These are phyloP conservation scores for Cyprinodon brontotheroides DNA, from an alignment of 2,113 vertebrate genomes.

Conservation along the genomic window DNA sequence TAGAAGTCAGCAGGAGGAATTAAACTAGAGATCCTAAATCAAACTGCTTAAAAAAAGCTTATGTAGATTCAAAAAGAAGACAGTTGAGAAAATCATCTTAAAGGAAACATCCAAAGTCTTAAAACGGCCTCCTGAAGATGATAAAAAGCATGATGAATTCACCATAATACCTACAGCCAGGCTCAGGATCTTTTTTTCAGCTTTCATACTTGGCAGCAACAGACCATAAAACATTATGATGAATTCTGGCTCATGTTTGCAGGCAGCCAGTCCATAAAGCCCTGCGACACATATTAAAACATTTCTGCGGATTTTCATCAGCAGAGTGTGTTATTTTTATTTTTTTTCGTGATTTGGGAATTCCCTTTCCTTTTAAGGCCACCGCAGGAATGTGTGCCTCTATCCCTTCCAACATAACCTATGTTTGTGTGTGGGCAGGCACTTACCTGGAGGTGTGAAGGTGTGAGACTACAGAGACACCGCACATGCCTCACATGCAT, in stretches of 20 bases:
- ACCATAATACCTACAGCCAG: conserved; percentile 27
- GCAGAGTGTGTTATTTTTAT: conserved; percentile 70
- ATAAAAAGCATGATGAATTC: conserved; percentile 41
- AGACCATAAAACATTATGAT: conserved; percentile 40
- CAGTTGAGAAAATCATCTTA: not conserved
- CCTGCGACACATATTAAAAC: conserved; percentile 71
- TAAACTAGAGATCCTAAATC: not conserved
- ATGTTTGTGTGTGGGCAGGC: conserved; percentile 65
- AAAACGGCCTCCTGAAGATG: conserved; percentile 8
- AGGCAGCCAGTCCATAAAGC: conserved; percentile 39
- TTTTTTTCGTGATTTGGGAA: conserved; percentile 76
- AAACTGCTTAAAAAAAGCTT: conserved; percentile 1
- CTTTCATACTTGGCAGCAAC: conserved; percentile 31
- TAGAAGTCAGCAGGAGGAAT: not conserved
- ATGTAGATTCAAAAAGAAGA: conserved; percentile 19
- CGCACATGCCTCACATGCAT: conserved; percentile 44
- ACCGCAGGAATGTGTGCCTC: conserved; percentile 87
- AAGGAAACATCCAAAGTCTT: conserved; percentile 23
- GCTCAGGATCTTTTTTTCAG: conserved; percentile 43
- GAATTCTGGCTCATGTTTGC: conserved; percentile 37
- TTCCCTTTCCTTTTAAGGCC: conserved; percentile 82
- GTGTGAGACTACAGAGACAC: conserved; percentile 42
- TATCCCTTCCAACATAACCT: conserved; percentile 76
- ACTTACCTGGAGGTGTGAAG: conserved; percentile 51
- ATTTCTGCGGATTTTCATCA: conserved; percentile 73